These are phyloP conservation scores for Micrasema minimum DNA, from an alignment of 1,140 invertebrate species.

Conservation along the genomic window DNA sequence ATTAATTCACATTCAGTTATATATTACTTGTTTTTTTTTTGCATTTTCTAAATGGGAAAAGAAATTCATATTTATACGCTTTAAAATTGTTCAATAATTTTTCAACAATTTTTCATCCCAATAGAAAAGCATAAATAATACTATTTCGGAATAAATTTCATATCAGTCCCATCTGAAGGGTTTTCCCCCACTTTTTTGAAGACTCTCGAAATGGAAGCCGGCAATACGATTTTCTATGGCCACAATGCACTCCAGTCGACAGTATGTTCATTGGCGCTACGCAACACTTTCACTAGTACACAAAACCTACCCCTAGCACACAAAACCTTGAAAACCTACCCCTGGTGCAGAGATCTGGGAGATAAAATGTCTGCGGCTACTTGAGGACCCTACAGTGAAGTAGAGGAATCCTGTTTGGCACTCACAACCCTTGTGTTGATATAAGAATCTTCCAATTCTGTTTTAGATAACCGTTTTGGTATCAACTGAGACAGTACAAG, in stretches of 20 bases:
- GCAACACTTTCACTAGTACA: constrained; percentile 1
- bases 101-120: no score
- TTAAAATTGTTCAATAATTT: no score
- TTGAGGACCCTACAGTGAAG: constrained; percentile 42
- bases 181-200: neutral
- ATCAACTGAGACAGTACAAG: neutral
- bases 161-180: constrained; percentile 2
- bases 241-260: neutral
- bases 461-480: neutral
- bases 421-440: constrained; percentile 7
- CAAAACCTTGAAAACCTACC: neutral
- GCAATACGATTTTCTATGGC: constrained; percentile 2
- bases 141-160: neutral
- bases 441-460: neutral
- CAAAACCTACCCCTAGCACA: neutral
- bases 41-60: no score
- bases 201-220: neutral
- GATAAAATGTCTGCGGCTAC: constrained; percentile 40
- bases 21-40: no score
- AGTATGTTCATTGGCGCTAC: neutral
- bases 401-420: constrained; percentile 15
- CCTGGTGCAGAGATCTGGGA: constrained; percentile 8
- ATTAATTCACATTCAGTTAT: no score
- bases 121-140: no score
- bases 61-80: no score